These are phyloP conservation scores for Buceros bicornis DNA, from an alignment of 2,797 vertebrate genomes.

Conservation along the genomic window DNA sequence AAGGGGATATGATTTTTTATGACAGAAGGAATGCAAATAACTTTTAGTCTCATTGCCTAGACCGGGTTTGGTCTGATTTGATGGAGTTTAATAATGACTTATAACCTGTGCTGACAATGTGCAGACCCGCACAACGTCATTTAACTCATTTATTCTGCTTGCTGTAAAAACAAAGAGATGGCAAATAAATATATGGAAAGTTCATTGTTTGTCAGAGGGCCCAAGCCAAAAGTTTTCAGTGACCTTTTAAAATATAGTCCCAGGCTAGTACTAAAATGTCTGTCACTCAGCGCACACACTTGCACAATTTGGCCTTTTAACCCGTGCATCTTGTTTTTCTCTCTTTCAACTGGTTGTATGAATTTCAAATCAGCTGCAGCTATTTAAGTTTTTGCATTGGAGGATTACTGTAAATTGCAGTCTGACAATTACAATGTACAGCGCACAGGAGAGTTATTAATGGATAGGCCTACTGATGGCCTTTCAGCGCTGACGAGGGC, in stretches of 20 bases:
- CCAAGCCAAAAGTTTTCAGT: conserved; percentile 87
- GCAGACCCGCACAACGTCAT: conserved; percentile 92
- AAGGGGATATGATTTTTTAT: conserved; percentile 90
- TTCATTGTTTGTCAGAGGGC: conserved; percentile 89
- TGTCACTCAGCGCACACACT: conserved; percentile 89
- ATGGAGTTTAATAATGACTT: conserved; percentile 96
- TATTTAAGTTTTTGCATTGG: conserved; percentile 81
- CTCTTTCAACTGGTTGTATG: conserved; percentile 86
- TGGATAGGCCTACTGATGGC: conserved; percentile 88
- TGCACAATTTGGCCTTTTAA: conserved; percentile 84
- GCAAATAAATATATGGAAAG: conserved; percentile 91
- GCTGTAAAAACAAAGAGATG: conserved; percentile 95
- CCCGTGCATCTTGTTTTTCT: conserved; percentile 87
- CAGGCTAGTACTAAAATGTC: conserved; percentile 90
- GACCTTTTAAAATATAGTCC: conserved; percentile 90
- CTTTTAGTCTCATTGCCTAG: conserved; percentile 85
- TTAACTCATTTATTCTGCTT: conserved; percentile 92
- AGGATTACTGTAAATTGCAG: conserved; percentile 91
- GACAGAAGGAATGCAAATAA: conserved; percentile 90
- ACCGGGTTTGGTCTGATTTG: conserved; percentile 86
- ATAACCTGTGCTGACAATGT: conserved; percentile 96
- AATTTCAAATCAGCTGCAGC: conserved; percentile 86
- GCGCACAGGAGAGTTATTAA: conserved; percentile 90
- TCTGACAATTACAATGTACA: conserved; percentile 92
- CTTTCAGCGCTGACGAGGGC: conserved; percentile 85